phyloP scores from a whole-genome alignment of 2,113 vertebrate genomes.

The Oryzias woworae region DNA sequence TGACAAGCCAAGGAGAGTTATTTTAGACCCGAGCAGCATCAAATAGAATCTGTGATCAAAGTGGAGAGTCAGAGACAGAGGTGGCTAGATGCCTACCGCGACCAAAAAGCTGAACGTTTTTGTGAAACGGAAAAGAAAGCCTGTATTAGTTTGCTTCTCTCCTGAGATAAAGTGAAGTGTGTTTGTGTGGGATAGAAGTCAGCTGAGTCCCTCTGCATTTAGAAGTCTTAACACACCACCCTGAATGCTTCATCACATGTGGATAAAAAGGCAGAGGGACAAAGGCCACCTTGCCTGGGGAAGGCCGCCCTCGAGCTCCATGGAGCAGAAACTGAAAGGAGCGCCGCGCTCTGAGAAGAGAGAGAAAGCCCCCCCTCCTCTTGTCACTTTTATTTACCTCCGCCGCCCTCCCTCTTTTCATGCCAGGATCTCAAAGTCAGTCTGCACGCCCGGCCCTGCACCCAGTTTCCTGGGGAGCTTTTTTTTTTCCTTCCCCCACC shows the following conservation, averaged over 20 bases:
- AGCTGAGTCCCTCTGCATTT: constrained; percentile 44
- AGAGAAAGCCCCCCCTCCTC: constrained; percentile 68
- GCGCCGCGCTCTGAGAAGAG: constrained; percentile 23
- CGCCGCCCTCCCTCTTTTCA: constrained; percentile 77
- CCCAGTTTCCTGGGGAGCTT: constrained; percentile 86
- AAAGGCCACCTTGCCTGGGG: constrained; percentile 71
- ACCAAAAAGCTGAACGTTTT: constrained; percentile 61
- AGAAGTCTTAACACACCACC: constrained; percentile 23
- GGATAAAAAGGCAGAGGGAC: constrained; percentile 71
- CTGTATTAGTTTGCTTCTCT: constrained; percentile 59
- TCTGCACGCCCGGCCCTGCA: constrained; percentile 67
- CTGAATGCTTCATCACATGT: constrained; percentile 71
- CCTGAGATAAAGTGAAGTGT: constrained; percentile 60
- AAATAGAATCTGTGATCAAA: constrained; percentile 79
- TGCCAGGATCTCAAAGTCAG: constrained; percentile 79
- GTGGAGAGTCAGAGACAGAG: constrained; percentile 59
- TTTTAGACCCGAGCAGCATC: constrained; percentile 69
- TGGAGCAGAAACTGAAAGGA: constrained; percentile 48
- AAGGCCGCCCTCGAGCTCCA: constrained; percentile 70
- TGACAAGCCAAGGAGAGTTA: constrained; percentile 66
- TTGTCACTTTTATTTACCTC: constrained; percentile 83
- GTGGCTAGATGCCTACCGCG: constrained; percentile 60
- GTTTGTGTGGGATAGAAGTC: constrained; percentile 64
- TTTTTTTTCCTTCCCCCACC: constrained; percentile 76
- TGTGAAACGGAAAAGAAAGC: constrained; percentile 41